A percentile compares a stretch with the other conserved stretches of the same genome.
Conservation (phyloP, 2,797 vertebrate species). For the Arctocebus calabarensis region DNA sequence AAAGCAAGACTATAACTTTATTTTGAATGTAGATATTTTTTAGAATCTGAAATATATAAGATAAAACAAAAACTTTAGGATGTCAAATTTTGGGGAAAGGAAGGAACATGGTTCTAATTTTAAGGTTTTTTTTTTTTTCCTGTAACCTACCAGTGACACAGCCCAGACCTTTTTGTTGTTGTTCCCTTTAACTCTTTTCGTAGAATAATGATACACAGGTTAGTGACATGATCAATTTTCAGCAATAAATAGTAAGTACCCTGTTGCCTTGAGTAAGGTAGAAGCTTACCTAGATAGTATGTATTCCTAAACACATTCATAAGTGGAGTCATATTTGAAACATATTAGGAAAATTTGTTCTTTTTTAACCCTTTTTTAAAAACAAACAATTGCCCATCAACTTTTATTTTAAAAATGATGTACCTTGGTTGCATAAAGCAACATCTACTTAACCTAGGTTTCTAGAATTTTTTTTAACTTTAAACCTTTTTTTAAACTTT, state of each 20-base stretch:
- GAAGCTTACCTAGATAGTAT: constrained; percentile 15
- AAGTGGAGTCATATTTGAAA: constrained; percentile 45
- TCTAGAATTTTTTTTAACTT: background rate
- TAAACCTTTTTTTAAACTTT: background rate
- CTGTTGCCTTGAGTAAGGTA: background rate
- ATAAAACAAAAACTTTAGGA: background rate
- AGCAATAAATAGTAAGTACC: background rate
- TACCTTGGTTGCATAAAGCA: constrained; percentile 1
- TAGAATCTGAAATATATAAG: background rate
- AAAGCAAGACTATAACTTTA: background rate
- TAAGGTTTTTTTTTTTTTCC: background rate
- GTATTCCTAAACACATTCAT: background rate
- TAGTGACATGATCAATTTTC: background rate
- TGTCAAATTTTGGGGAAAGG: background rate
- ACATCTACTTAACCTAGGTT: background rate
- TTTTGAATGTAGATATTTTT: constrained; percentile 8
- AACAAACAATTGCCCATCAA: constrained; percentile 3
- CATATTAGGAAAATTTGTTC: background rate
- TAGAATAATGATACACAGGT: background rate
- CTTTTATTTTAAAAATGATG: background rate
- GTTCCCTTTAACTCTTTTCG: background rate
- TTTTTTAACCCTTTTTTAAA: constrained; percentile 18
- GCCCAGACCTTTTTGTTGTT: constrained; percentile 7
- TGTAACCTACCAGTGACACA: background rate
- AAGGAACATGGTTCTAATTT: background rate